Base-by-base conservation (phyloP, 2,888 invertebrate species). In the Pristionchus entomophagus region DNA sequence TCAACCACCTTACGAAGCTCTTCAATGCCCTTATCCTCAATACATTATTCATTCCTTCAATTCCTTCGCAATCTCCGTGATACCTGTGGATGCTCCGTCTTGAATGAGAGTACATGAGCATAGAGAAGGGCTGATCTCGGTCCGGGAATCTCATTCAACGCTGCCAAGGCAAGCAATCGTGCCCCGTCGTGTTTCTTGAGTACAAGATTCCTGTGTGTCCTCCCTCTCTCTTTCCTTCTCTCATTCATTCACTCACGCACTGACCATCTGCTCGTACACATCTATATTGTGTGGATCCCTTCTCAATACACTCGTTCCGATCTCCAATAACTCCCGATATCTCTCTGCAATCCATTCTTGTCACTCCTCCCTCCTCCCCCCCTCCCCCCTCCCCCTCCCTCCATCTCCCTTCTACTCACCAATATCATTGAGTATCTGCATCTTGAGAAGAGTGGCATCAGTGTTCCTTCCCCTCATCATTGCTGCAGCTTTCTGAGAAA, bases 181-280 rank as follows among this genome's bases (percentile, higher is more conserved):
- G 69, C 69, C 1, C 69, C 69, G 19, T 69, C 69, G 17, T 22
- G 8, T 38, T 38, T 17, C 41, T 69, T 69, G 22, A 69, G 69
- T 10, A 69, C 41, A 22, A 69, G 10, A 22, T 69, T 69, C 22
- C 69, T 69, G 38, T 69, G 19, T 29, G 17, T 14, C 32, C 12
- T 59, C 59, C 22, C n/a, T 59, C 26, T 26, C 26, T 10, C n/a
- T 32, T 32, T 5, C 17, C 32, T 12, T 62, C 32, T 12, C 2
- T 62, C n/a, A 32, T 62, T 26, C 32, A 6, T 62, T 12, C 12
- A 56, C 81, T 56, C 38, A 81, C 81, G 56, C 41, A 14, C 53
- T 35, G n/a, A 81, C 81, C 38, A 81, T 81, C 56, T 56, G 53
- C 19, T 81, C 81, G 38, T 81, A 81, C 41, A 81, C 35, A 56